Evolutionary conservation across 2,797 vertebrate species (phyloP).

Genomic region (Gymnothorax javanicus): DNA sequence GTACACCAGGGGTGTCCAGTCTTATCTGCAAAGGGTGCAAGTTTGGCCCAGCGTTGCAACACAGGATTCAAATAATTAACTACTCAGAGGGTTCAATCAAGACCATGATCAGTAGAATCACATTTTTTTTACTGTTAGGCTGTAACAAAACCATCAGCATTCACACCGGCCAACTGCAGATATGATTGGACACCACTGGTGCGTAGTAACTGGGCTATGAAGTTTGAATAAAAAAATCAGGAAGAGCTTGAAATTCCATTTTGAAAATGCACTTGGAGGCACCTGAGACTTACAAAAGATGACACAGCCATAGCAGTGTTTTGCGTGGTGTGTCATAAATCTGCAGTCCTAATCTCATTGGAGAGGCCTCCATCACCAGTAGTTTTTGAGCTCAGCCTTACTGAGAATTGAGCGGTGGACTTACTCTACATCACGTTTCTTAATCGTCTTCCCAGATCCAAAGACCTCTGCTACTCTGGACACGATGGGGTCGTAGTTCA

Average conservation of each 20-base stretch:
- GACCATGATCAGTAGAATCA: too few species aligned
- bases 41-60: too few species aligned
- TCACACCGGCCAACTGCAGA: too few species aligned
- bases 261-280: neutral
- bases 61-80: too few species aligned
- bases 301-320: neutral
- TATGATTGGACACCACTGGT: too few species aligned
- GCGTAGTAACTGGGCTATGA: neutral
- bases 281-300: neutral
- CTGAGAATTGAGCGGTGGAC: slow-evolving; percentile 58
- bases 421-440: slow-evolving; percentile 98
- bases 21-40: too few species aligned
- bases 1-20: neutral
- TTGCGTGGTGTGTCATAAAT: neutral
- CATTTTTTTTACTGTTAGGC: too few species aligned
- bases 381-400: neutral
- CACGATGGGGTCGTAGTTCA: slow-evolving; percentile 98
- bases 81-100: too few species aligned
- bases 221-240: neutral
- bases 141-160: too few species aligned
- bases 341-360: slow-evolving; percentile 7
- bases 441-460: slow-evolving; percentile 88
- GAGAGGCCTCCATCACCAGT: slow-evolving; percentile 40
- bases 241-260: neutral
- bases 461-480: slow-evolving; percentile 96